Percentiles rank a stretch among this genome's conserved stretches.
These are phyloP conservation scores for Philopedon plagiatum DNA, from an alignment of 2,888 invertebrate species.

Conservation along the genomic window DNA sequence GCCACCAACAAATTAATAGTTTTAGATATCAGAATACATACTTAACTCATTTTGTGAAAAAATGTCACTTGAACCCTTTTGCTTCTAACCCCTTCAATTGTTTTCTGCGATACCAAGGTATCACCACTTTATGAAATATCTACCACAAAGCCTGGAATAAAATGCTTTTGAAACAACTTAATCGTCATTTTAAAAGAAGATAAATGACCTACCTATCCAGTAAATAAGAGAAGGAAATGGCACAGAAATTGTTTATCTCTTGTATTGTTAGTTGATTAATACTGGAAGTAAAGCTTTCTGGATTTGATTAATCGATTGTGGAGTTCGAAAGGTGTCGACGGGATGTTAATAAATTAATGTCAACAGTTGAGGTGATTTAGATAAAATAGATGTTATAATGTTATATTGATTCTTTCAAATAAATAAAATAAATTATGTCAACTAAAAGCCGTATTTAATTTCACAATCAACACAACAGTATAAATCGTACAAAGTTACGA, in stretches of 20 bases:
- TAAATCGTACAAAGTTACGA: too few relatives aligned
- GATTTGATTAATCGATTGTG: slow-evolving; percentile 30
- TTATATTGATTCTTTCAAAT: slow-evolving; percentile 16
- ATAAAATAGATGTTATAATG: slow-evolving; percentile 17
- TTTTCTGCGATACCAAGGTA: too few relatives aligned
- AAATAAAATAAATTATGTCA: neutral
- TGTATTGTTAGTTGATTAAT: slow-evolving; percentile 29
- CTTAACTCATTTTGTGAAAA: too few relatives aligned
- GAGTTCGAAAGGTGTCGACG: slow-evolving; percentile 30
- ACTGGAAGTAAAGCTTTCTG: neutral
- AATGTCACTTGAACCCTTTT: too few relatives aligned
- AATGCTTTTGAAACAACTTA: neutral
- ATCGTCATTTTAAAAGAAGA: neutral
- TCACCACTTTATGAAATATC: too few relatives aligned
- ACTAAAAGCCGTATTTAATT: neutral
- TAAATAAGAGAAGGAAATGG: slow-evolving; percentile 1
- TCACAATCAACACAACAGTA: too few relatives aligned
- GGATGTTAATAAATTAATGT: slow-evolving; percentile 37
- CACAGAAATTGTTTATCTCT: slow-evolving; percentile 21
- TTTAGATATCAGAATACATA: too few relatives aligned
- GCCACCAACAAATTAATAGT: too few relatives aligned
- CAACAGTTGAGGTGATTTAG: slow-evolving; percentile 31
- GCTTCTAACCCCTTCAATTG: too few relatives aligned
- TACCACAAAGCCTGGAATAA: too few relatives aligned
- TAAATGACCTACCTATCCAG: slow-evolving; percentile 10